These are phyloP conservation scores for Temnothorax ravouxi DNA, from an alignment of 2,888 invertebrate genomes.

Conservation along the genomic window DNA sequence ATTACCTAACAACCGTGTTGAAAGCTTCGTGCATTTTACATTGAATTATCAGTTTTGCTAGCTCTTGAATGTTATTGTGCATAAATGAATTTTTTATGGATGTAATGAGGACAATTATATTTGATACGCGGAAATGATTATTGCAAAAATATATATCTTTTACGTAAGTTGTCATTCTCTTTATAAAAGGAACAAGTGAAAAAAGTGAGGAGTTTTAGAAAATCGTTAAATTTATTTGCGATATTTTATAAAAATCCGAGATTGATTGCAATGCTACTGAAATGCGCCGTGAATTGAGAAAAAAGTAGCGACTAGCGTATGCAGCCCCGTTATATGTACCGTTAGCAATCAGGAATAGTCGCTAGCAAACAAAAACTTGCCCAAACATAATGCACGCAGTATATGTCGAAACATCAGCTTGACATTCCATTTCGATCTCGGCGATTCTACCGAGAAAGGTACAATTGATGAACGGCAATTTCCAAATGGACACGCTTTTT, in stretches of 20 bases:
- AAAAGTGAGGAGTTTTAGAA: neutral
- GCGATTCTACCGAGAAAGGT: conserved; percentile 24
- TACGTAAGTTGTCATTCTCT: neutral
- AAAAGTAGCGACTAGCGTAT: conserved; percentile 23
- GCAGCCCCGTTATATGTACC: conserved; percentile 25
- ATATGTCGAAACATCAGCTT: conserved; percentile 45
- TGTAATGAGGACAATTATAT: neutral
- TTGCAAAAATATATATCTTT: neutral
- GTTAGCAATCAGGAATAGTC: conserved; percentile 44
- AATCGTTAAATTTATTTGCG: conserved; percentile 18
- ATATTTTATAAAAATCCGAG: conserved; percentile 38
- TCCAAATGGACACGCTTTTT: conserved; percentile 49
- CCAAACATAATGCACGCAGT: conserved; percentile 43
- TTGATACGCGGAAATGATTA: neutral
- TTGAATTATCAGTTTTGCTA: neutral
- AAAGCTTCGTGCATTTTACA: conserved; percentile 28
- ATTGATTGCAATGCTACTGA: conserved; percentile 22
- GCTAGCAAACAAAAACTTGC: conserved; percentile 41
- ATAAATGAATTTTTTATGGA: conserved; percentile 11
- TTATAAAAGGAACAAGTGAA: neutral
- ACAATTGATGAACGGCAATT: conserved; percentile 54
- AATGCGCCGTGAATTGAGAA: conserved; percentile 5
- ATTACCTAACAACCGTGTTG: conserved; percentile 63
- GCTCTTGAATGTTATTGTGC: neutral
- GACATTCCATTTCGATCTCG: conserved; percentile 52